These are phyloP conservation scores for Caenorhabditis sp. DNA, from an alignment of 2,888 invertebrate species.

Conservation along the genomic window DNA sequence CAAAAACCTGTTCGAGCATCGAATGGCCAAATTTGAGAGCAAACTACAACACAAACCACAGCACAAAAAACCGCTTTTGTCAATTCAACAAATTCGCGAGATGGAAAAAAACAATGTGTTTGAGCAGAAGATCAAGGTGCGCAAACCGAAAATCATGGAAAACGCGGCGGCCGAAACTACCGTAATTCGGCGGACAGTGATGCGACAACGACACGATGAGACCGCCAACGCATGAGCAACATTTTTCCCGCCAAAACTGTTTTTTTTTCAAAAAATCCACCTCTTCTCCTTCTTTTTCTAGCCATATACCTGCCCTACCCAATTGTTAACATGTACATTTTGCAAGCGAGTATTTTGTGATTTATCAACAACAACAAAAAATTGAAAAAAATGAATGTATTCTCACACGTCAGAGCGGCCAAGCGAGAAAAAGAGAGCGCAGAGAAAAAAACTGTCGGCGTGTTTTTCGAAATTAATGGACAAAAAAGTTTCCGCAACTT, in stretches of 20 bases:
- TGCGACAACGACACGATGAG: constrained; percentile 18
- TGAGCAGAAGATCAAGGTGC: constrained; percentile 21
- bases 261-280: background rate
- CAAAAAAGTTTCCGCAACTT: too few relatives aligned
- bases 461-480: background rate
- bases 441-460: background rate
- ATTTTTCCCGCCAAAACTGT: background rate
- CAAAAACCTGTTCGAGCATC: constrained; percentile 38
- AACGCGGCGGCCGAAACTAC: constrained; percentile 24
- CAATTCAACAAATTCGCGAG: constrained; percentile 38
- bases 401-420: background rate
- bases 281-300: background rate
- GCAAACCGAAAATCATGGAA: constrained; percentile 10
- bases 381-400: background rate
- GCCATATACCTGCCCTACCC: background rate
- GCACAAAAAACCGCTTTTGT: constrained; percentile 27
- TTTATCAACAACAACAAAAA: too few relatives aligned
- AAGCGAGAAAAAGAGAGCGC: too few relatives aligned
- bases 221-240: background rate
- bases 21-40: constrained; percentile 36
- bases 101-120: constrained; percentile 30
- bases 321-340: constrained; percentile 5
- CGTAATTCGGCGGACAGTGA: constrained; percentile 33
- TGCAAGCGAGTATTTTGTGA: background rate
- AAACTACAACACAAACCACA: constrained; percentile 31